A percentile compares a stretch with the other conserved stretches of the same genome.
phyloP scores from a whole-genome alignment of 2,113 vertebrate genomes.

The Cynocephalus volans region DNA sequence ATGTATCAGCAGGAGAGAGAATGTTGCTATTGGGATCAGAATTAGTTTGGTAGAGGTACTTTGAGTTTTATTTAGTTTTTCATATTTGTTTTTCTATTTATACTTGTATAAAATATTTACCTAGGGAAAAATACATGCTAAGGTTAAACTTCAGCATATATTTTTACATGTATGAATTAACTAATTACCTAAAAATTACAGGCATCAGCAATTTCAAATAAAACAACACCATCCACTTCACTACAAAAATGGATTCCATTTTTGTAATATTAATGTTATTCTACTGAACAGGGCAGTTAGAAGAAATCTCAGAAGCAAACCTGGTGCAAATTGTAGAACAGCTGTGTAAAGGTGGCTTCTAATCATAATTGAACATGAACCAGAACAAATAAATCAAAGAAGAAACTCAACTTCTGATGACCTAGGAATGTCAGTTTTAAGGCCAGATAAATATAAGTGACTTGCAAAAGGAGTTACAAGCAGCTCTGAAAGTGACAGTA shows the following conservation, averaged over 20 bases:
- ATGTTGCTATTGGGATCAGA: neutral
- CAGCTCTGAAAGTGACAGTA: constrained; percentile 49
- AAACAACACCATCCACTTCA: constrained; percentile 64
- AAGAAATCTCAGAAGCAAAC: constrained; percentile 52
- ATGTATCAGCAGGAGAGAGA: neutral
- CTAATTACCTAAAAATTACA: constrained; percentile 59
- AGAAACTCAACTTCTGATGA: constrained; percentile 3
- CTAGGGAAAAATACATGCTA: neutral
- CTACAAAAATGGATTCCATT: constrained; percentile 26
- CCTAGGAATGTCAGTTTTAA: constrained; percentile 19
- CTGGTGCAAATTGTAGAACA: neutral
- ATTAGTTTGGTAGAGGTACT: constrained; percentile 6
- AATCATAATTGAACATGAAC: neutral
- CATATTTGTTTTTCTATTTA: constrained; percentile 19
- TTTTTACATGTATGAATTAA: neutral
- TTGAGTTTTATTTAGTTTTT: constrained; percentile 62
- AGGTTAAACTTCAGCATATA: neutral
- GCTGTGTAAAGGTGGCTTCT: neutral
- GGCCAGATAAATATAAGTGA: constrained; percentile 24
- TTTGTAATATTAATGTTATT: neutral
- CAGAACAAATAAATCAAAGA: constrained; percentile 24
- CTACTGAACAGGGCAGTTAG: constrained; percentile 55
- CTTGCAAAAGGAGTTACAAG: constrained; percentile 59
- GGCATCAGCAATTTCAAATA: constrained; percentile 64
- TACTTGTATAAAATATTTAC: constrained; percentile 12